Evolutionary conservation across 2,113 vertebrate genomes (phyloP).

Genomic region (Triplophysa tibetana): DNA sequence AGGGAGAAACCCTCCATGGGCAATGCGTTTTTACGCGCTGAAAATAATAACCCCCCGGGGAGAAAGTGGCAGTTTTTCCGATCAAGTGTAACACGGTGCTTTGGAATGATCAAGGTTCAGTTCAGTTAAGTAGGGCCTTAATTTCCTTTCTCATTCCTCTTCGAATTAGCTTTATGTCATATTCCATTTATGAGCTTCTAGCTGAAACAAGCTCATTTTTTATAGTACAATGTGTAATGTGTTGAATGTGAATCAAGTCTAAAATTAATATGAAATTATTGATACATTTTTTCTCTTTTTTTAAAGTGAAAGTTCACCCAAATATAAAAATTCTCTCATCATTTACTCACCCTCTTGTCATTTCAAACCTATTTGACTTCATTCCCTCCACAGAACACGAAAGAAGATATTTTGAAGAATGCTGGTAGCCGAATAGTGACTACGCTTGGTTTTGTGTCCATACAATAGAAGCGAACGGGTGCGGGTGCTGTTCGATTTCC

Average conservation of each 20-base stretch:
- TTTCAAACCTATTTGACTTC: no score
- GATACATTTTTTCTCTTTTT: conserved; percentile 21
- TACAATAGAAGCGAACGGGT: no score
- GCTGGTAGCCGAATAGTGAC: no score
- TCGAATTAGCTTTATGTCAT: conserved; percentile 25
- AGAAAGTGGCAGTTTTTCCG: conserved; percentile 62
- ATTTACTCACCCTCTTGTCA: no score
- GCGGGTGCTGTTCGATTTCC: no score
- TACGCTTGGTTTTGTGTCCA: no score
- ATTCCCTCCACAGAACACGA: no score
- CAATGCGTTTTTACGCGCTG: conserved; percentile 55
- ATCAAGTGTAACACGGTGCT: conserved; percentile 58
- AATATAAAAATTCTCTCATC: no score
- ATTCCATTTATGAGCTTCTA: conserved; percentile 14
- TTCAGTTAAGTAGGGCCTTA: conserved; percentile 44
- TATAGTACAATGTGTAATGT: neutral
- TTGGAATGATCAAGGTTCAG: conserved; percentile 46
- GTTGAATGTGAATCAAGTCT: conserved; percentile 4
- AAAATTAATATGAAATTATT: conserved; percentile 24
- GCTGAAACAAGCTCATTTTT: conserved; percentile 5
- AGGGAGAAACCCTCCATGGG: conserved; percentile 47
- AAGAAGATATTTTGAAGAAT: no score
- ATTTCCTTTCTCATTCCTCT: conserved; percentile 25
- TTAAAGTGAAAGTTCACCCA: no score
- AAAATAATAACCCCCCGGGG: conserved; percentile 61